Evolutionary conservation across 2,113 vertebrate genomes (phyloP), one percentile per base, ranked within the genome.

Genomic region (Bambusicola thoracicus): DNA sequence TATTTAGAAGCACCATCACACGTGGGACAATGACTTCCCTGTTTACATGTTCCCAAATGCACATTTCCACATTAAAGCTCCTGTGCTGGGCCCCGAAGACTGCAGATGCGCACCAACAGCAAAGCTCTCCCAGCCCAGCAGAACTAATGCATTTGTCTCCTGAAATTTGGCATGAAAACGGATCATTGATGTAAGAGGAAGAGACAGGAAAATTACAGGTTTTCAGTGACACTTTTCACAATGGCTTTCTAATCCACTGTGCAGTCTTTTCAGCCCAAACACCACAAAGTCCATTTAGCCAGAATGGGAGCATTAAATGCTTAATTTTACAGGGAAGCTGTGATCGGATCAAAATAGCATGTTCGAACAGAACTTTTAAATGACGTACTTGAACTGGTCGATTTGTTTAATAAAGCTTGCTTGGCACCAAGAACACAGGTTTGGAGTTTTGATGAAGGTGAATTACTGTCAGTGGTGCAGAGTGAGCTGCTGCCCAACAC

Each of bases 101-200:
- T 8, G 38, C 67, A 30, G 85, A n/a, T 2, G 3, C 2, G 1
- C 13, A 40, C 53, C 51, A 10, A 30, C 46, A 91, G 65, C 41
- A 61, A 74, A 92, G 55, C 68, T 59, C 80, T 48, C 27, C 20
- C 85, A 70, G 85, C 85, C 81, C 94, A 90, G 95, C 88, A 24
- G 95, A 96, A 95, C 92, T 40, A 94, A 95, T 83, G 75, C 89
- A 75, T 96, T 90, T 95, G 85, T 94, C 88, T 92, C 92, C 91
- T 6, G 43, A 93, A 91, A 95, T 87, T 2, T 51, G 2, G 67
- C 87, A 24, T 85, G 84, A 91, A 96, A 93, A 94, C 18, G 72
- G 79, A 91, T 79, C 86, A 51, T 6, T 44, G 87, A 81, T 86
- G 76, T 46, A 40, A 90, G 46, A 81, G 69, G 74, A 62, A 90